These are phyloP conservation scores for Proterorhinus semilunaris DNA, from an alignment of 2,113 vertebrate species.

Conservation along the genomic window DNA sequence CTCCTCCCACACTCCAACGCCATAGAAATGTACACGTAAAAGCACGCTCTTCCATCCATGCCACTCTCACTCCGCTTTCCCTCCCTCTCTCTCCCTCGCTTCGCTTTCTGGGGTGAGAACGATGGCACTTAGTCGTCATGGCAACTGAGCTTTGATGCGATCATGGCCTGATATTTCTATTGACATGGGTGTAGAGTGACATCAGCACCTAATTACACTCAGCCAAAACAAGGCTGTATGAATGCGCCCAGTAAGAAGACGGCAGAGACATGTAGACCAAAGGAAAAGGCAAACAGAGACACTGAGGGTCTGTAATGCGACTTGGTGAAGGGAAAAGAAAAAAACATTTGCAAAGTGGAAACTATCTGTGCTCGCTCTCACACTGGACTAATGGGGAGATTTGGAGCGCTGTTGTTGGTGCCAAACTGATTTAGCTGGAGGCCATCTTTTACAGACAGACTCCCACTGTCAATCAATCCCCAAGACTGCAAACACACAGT, in stretches of 20 bases:
- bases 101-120: slow-evolving; percentile 63
- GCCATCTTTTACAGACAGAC: slow-evolving; percentile 45
- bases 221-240: slow-evolving; percentile 49
- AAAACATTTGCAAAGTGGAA: slow-evolving; percentile 44
- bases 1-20: slow-evolving; percentile 25
- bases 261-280: slow-evolving; percentile 23
- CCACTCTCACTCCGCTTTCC: slow-evolving; percentile 28
- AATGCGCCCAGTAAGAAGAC: slow-evolving; percentile 25
- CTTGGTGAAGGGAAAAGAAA: slow-evolving; percentile 34
- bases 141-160: slow-evolving; percentile 77
- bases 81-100: slow-evolving; percentile 11
- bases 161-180: slow-evolving; percentile 72
- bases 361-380: slow-evolving; percentile 33
- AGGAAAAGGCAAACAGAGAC: slow-evolving; percentile 39
- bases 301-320: slow-evolving; percentile 35
- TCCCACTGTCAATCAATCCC: slow-evolving; percentile 62
- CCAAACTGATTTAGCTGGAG: slow-evolving; percentile 61
- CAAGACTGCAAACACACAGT: slow-evolving; percentile 60
- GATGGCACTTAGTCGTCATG: slow-evolving; percentile 78
- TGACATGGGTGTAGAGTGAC: slow-evolving; percentile 72
- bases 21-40: slow-evolving; percentile 15
- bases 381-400: slow-evolving; percentile 53
- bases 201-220: slow-evolving; percentile 71
- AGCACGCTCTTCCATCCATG: slow-evolving; percentile 28
- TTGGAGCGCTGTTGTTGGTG: slow-evolving; percentile 49